These are phyloP conservation scores for Anagyrus pseudococci DNA, from an alignment of 2,888 invertebrate species.

Conservation along the genomic window DNA sequence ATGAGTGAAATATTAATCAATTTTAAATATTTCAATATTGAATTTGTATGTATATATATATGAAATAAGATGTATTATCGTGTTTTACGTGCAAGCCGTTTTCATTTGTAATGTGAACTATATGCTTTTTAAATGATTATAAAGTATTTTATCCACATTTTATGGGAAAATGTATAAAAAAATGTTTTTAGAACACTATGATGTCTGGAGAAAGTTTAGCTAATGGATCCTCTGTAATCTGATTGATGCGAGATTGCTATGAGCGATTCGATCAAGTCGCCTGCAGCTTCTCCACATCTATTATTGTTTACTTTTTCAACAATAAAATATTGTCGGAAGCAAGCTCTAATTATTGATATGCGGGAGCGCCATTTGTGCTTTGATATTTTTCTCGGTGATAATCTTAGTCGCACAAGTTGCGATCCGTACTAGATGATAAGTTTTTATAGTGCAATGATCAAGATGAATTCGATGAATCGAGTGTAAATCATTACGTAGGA, in stretches of 20 bases:
- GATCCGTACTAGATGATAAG: constrained; percentile 37
- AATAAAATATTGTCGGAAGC: constrained; percentile 31
- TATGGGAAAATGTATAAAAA: constrained; percentile 3
- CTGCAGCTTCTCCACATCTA: constrained; percentile 24
- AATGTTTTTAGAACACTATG: constrained; percentile 32
- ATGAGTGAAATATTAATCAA: constrained; percentile 24
- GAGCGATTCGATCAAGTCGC: constrained; percentile 15
- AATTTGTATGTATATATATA: constrained; percentile 13
- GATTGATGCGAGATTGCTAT: constrained; percentile 11
- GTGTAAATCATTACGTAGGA: constrained; percentile 28
- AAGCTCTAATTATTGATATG: constrained; percentile 19
- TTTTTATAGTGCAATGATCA: constrained; percentile 42
- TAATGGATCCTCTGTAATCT: constrained; percentile 29
- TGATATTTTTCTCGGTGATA: constrained; percentile 28
- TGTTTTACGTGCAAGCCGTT: constrained; percentile 34
- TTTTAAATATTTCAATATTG: background rate
- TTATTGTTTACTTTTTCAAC: constrained; percentile 31
- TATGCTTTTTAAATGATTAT: constrained; percentile 27
- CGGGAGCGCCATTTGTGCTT: constrained; percentile 29
- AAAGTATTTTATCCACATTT: constrained; percentile 30
- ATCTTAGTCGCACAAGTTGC: constrained; percentile 37
- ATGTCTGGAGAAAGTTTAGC: constrained; percentile 23
- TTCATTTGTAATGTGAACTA: constrained; percentile 21
- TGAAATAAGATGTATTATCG: constrained; percentile 23
- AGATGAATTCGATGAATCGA: no score